phyloP scores from a whole-genome alignment of 2,113 vertebrate species.

The Anas platyrhynchos region DNA sequence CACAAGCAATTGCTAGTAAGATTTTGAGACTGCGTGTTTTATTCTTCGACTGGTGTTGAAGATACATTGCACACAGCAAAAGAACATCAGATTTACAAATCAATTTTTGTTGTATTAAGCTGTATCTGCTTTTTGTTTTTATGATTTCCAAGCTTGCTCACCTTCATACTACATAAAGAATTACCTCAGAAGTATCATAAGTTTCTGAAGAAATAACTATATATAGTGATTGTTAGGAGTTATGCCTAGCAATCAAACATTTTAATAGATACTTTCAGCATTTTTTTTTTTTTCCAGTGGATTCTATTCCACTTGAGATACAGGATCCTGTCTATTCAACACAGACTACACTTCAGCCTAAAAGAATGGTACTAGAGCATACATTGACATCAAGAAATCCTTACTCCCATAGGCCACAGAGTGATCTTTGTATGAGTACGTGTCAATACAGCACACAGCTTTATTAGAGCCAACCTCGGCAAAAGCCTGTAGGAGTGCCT shows the following conservation, averaged over 20 bases:
- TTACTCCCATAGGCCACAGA: not conserved
- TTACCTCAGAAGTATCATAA: not conserved
- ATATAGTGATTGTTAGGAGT: not conserved
- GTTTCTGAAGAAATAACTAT: not conserved
- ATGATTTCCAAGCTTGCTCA: not conserved
- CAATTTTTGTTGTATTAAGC: not conserved
- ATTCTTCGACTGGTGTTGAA: not conserved
- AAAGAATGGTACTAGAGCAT: not conserved
- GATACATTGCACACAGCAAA: not conserved
- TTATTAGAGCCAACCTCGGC: not conserved
- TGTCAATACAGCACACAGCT: not conserved
- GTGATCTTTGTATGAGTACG: accelerated
- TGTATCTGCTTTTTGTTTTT: not conserved
- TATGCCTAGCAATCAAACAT: not conserved
- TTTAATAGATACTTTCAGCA: not conserved
- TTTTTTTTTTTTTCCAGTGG: too few relatives aligned
- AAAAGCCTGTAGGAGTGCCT: not conserved
- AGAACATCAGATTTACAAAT: not conserved
- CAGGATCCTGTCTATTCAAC: not conserved
- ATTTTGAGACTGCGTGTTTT: not conserved
- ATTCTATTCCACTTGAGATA: not conserved
- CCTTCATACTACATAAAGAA: not conserved
- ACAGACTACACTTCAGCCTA: not conserved
- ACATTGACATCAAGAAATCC: not conserved
- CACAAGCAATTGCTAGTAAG: not conserved